Conservation (phyloP, 2,888 invertebrate species). For the Trichogramma dendrolimi region DNA sequence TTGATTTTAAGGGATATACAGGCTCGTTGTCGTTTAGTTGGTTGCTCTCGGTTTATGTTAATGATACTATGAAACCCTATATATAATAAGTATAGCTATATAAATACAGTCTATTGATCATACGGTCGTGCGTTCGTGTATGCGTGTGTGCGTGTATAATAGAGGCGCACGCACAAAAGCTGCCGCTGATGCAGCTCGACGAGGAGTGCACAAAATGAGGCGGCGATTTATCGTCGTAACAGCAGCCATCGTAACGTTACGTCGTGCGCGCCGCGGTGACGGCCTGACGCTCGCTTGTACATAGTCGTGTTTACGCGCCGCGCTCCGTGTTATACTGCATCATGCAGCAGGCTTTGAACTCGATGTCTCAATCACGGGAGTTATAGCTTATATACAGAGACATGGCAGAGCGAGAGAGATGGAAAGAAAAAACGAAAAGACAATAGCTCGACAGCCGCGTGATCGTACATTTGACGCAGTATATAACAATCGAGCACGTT, state of each 20-base stretch:
- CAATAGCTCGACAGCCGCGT: slow-evolving; percentile 30
- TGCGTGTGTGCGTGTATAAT: neutral
- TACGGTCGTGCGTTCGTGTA: no score
- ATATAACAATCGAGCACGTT: no score
- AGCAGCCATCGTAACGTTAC: slow-evolving; percentile 40
- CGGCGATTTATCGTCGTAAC: slow-evolving; percentile 45
- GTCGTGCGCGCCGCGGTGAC: slow-evolving; percentile 27
- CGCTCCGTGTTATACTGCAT: no score
- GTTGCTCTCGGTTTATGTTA: slow-evolving; percentile 44
- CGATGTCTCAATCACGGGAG: slow-evolving; percentile 40
- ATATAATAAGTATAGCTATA: no score
- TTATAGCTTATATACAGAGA: no score
- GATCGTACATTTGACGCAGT: no score
- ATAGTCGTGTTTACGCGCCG: no score
- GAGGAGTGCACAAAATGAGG: slow-evolving; percentile 37
- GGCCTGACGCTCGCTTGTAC: no score
- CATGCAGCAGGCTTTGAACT: neutral
- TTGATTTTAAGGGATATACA: slow-evolving; percentile 12
- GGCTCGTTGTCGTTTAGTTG: slow-evolving; percentile 28
- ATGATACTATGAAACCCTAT: slow-evolving; percentile 32
- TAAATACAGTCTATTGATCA: no score
- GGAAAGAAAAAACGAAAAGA: slow-evolving; percentile 19
- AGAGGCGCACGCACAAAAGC: neutral
- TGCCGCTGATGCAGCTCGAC: slow-evolving; percentile 15
- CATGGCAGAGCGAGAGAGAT: no score